These are phyloP conservation scores for Hirundo rustica DNA, from an alignment of 2,797 vertebrate species.

Conservation along the genomic window DNA sequence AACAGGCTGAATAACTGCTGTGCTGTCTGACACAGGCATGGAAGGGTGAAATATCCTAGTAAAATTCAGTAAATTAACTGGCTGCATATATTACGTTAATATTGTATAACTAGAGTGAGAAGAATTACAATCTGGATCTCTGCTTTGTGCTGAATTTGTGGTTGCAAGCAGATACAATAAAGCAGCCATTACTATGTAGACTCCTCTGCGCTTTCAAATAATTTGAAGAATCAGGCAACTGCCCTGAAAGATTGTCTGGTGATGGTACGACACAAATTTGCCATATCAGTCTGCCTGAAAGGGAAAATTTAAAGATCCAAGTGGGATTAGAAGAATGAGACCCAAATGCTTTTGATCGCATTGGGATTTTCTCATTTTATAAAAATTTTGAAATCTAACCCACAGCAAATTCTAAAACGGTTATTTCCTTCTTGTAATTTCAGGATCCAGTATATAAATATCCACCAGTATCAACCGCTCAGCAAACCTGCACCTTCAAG, in stretches of 20 bases:
- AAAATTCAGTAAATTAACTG: not conserved
- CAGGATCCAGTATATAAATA: slow-evolving; percentile 84
- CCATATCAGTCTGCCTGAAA: not conserved
- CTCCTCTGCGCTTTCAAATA: not conserved
- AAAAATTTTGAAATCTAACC: not conserved
- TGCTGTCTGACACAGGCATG: not conserved
- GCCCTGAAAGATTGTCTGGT: not conserved
- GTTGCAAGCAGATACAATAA: not conserved
- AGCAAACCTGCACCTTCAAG: slow-evolving; percentile 84
- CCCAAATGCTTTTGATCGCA: not conserved
- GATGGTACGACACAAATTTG: not conserved
- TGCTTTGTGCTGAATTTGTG: not conserved
- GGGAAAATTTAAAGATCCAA: not conserved
- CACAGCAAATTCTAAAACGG: not conserved
- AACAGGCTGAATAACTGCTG: not conserved
- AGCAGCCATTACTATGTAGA: not conserved
- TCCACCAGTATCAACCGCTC: slow-evolving; percentile 64
- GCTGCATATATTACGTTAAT: not conserved
- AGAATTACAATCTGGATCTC: not conserved
- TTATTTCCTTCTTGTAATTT: not conserved
- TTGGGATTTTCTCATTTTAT: not conserved
- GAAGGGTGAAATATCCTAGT: not conserved
- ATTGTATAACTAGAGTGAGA: not conserved
- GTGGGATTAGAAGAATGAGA: not conserved
- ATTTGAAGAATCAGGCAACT: not conserved